Evolutionary conservation across 1,140 invertebrate genomes (phyloP).

Genomic region (Atta colombica): DNA sequence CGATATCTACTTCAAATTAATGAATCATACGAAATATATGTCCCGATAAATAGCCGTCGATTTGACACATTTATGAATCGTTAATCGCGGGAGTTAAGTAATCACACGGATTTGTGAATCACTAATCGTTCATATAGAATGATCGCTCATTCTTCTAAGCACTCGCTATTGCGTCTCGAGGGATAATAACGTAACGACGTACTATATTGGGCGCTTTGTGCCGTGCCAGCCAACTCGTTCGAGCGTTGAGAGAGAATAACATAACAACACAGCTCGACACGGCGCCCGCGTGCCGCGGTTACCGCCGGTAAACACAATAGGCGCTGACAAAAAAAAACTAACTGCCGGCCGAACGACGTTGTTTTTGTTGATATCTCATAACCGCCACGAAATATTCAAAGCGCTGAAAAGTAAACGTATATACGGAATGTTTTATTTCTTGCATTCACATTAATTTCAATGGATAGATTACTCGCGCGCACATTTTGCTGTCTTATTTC

Average conservation of each 20-base stretch:
- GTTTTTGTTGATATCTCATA: background rate
- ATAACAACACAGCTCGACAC: background rate
- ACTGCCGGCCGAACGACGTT: background rate
- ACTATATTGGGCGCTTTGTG: background rate
- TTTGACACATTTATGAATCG: conserved; percentile 10
- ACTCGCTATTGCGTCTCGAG: background rate
- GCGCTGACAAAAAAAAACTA: background rate
- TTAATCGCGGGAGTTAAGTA: conserved; percentile 27
- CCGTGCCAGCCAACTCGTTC: background rate
- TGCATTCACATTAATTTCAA: background rate
- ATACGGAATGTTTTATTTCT: background rate
- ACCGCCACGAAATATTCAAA: background rate
- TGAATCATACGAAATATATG: conserved; percentile 23
- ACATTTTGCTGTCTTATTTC: background rate
- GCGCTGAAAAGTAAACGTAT: background rate
- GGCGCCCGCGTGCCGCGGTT: background rate
- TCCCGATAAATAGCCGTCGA: conserved; percentile 21
- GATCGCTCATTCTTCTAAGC: background rate
- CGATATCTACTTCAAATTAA: conserved; percentile 17
- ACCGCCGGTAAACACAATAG: background rate
- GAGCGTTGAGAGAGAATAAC: background rate
- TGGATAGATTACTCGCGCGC: background rate
- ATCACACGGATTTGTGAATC: background rate
- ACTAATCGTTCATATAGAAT: background rate
- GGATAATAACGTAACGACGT: background rate